Percentiles rank a stretch among this genome's conserved stretches.
Conservation (phyloP, 2,888 invertebrate species). For the Sialis lutaria region DNA sequence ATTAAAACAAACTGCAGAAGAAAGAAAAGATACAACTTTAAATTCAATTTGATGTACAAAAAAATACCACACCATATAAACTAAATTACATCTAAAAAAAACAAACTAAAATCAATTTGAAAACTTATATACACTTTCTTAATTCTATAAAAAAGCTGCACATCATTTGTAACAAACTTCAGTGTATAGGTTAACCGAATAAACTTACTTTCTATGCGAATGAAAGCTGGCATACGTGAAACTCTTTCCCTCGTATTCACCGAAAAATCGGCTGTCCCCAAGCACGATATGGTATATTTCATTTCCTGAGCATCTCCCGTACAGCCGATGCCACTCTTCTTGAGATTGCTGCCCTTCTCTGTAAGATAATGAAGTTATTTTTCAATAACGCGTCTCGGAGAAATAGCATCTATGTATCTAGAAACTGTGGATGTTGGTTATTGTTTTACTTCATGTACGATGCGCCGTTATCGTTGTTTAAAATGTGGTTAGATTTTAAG, state of each 20-base stretch:
- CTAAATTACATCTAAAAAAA: neutral
- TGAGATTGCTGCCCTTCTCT: slow-evolving; percentile 89
- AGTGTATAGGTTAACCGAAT: too few relatives aligned
- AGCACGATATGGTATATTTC: slow-evolving; percentile 97
- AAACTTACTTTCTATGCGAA: slow-evolving; percentile 85
- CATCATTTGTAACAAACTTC: too few relatives aligned
- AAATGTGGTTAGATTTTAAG: too few relatives aligned
- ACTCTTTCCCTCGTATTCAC: slow-evolving; percentile 96
- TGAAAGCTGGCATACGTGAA: slow-evolving; percentile 99
- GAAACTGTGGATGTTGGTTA: too few relatives aligned
- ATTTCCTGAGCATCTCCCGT: slow-evolving; percentile 96
- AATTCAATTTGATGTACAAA: too few relatives aligned
- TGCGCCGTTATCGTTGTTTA: too few relatives aligned
- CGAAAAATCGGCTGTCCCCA: slow-evolving; percentile 91
- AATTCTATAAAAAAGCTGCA: too few relatives aligned
- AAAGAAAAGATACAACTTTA: too few relatives aligned
- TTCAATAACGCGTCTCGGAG: neutral
- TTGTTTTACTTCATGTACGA: too few relatives aligned
- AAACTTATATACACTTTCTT: neutral
- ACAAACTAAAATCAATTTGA: neutral
- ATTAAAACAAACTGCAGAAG: too few relatives aligned
- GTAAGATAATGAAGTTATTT: slow-evolving; percentile 15
- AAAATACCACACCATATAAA: neutral
- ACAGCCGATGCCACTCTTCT: slow-evolving; percentile 97
- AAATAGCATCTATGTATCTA: neutral